A percentile compares a stretch with the other conserved stretches of the same genome.
These are phyloP conservation scores for Eretmocerus hayati DNA, from an alignment of 2,888 invertebrate species.

Conservation along the genomic window DNA sequence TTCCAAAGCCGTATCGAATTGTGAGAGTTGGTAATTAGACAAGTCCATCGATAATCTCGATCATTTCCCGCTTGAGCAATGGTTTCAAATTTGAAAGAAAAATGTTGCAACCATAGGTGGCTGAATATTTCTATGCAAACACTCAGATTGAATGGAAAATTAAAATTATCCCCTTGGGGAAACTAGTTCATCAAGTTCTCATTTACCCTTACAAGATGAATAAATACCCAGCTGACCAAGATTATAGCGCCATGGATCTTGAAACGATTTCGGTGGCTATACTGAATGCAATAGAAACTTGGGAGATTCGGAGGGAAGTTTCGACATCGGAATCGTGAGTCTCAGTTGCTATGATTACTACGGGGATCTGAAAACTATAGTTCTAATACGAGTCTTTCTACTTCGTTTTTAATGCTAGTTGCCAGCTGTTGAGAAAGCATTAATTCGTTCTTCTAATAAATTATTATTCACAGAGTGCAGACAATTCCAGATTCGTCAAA, in stretches of 20 bases:
- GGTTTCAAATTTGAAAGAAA: too few species aligned
- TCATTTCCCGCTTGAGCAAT: too few species aligned
- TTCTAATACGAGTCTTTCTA: too few species aligned
- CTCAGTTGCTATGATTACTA: not conserved
- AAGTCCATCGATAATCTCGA: too few species aligned
- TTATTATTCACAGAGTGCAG: slow-evolving; percentile 18
- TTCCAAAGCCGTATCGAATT: too few species aligned
- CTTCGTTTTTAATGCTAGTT: too few species aligned
- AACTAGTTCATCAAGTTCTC: not conserved
- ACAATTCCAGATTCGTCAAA: slow-evolving; percentile 20
- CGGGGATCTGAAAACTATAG: too few species aligned
- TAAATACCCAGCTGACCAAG: not conserved
- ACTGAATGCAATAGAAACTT: slow-evolving; percentile 19
- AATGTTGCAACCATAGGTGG: too few species aligned
- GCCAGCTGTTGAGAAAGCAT: too few species aligned
- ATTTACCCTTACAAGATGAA: not conserved
- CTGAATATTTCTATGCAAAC: not conserved
- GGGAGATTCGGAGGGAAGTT: slow-evolving; percentile 1
- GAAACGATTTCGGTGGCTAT: slow-evolving; percentile 24
- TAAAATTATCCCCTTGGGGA: not conserved
- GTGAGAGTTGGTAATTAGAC: too few species aligned
- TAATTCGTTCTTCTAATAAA: too few species aligned
- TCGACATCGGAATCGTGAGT: slow-evolving; percentile 13
- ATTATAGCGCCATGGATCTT: slow-evolving; percentile 20
- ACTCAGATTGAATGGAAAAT: not conserved